Percentiles rank a stretch among this genome's conserved stretches.
These are phyloP conservation scores for Phoebastria nigripes DNA, from an alignment of 2,797 vertebrate species.

Conservation along the genomic window DNA sequence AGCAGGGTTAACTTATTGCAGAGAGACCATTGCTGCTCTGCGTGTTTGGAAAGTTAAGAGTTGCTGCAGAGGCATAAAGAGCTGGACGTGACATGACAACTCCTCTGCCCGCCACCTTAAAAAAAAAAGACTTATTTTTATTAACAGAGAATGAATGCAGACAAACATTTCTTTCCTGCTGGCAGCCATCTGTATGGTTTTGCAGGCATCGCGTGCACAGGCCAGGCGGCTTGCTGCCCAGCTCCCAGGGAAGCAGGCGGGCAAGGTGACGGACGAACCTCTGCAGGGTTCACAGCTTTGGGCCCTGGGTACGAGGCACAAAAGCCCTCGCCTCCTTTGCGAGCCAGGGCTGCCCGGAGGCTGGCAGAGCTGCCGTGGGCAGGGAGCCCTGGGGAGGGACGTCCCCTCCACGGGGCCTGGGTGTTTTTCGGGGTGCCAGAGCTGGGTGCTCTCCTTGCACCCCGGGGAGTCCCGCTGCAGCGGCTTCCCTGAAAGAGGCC, in stretches of 20 bases:
- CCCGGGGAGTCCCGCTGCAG: background rate
- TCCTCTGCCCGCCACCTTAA: background rate
- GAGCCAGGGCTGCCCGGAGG: background rate
- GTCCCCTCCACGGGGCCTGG: background rate
- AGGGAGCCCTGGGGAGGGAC: background rate
- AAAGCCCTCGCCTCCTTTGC: fast-evolving
- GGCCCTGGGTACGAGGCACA: fast-evolving
- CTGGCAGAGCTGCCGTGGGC: fast-evolving
- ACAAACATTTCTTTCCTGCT: background rate
- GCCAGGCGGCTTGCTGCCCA: background rate
- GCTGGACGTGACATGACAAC: background rate
- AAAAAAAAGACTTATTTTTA: background rate
- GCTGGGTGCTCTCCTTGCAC: background rate
- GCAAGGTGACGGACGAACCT: background rate
- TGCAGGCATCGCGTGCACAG: fast-evolving
- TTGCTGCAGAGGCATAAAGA: background rate
- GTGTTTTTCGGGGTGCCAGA: background rate
- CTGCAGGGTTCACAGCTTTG: background rate
- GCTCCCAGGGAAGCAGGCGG: background rate
- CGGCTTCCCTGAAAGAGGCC: background rate
- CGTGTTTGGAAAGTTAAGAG: background rate
- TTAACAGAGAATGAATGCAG: background rate
- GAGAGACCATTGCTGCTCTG: background rate
- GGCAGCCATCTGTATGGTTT: background rate
- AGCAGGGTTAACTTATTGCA: background rate